Percentiles rank a stretch among this genome's conserved stretches.
Conservation (phyloP, 1,140 invertebrate genomes). For the Catajapyx aquilonaris region DNA sequence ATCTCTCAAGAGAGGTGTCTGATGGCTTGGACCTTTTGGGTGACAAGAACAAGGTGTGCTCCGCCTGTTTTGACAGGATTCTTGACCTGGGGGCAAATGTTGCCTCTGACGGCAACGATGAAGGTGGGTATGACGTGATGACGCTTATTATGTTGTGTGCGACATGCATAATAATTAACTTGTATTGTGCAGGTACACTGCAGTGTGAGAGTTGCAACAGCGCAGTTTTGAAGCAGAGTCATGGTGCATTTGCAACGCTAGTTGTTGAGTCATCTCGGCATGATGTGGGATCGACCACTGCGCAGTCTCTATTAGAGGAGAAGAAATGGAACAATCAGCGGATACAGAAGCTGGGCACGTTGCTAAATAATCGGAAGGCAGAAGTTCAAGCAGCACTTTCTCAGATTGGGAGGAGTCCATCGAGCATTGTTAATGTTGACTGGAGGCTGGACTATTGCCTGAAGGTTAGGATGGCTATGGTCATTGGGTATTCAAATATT, state of each 20-base stretch:
- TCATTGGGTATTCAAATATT: neutral
- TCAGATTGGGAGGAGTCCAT: slow-evolving; percentile 25
- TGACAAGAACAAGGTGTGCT: too few species aligned
- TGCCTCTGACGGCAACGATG: too few species aligned
- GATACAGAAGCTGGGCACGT: slow-evolving; percentile 18
- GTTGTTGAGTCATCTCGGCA: slow-evolving; percentile 22
- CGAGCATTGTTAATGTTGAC: slow-evolving; percentile 37
- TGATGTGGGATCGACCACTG: slow-evolving; percentile 18
- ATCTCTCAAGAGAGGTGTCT: too few species aligned
- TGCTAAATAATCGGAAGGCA: slow-evolving; percentile 19
- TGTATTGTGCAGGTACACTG: slow-evolving; percentile 12
- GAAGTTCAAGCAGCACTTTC: slow-evolving; percentile 21
- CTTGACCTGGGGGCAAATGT: too few species aligned
- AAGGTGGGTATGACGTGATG: too few species aligned
- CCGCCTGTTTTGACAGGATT: too few species aligned
- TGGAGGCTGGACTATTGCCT: slow-evolving; percentile 37
- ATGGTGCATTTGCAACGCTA: slow-evolving; percentile 20
- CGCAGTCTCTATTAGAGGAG: slow-evolving; percentile 15
- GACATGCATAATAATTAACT: too few species aligned
- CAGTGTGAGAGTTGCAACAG: slow-evolving; percentile 18
- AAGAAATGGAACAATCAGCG: slow-evolving; percentile 15
- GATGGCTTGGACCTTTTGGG: too few species aligned
- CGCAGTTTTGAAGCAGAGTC: slow-evolving; percentile 21
- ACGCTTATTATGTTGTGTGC: too few species aligned
- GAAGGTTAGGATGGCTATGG: slow-evolving; percentile 20